Evolutionary conservation across 1,140 invertebrate species (phyloP).

Genomic region (Pantala flavescens): DNA sequence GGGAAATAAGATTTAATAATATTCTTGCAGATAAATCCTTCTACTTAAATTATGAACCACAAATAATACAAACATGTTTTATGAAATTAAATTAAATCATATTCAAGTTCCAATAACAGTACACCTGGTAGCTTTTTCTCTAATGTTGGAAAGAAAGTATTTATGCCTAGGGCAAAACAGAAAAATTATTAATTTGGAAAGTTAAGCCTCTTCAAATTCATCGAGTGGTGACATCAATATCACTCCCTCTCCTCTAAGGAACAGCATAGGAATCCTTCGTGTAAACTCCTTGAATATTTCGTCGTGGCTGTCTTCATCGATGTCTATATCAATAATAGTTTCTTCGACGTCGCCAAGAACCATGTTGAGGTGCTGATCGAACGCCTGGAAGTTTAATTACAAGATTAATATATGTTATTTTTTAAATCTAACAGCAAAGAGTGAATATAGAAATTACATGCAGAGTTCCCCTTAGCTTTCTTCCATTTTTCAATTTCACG

Average conservation of each 20-base stretch:
- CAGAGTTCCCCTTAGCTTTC: not conserved
- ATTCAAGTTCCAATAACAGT: too few species aligned
- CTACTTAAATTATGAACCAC: too few species aligned
- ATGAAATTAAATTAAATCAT: too few species aligned
- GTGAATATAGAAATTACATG: not conserved
- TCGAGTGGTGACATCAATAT: not conserved
- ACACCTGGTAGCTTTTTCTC: too few species aligned
- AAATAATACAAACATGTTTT: too few species aligned
- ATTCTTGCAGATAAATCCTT: too few species aligned
- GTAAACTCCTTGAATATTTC: not conserved
- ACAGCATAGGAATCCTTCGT: not conserved
- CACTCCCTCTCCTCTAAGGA: not conserved
- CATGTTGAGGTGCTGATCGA: not conserved
- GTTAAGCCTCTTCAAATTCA: too few species aligned
- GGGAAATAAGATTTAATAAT: too few species aligned
- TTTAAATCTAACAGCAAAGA: not conserved
- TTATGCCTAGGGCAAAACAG: too few species aligned
- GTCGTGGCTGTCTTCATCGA: not conserved
- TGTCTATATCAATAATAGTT: not conserved
- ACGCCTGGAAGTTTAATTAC: not conserved
- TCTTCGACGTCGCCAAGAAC: constrained; percentile 7
- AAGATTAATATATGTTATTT: not conserved
- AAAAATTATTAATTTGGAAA: too few species aligned
- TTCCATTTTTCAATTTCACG: not conserved
- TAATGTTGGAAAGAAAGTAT: too few species aligned